Base-by-base conservation (phyloP, 2,888 invertebrate genomes). In the Theretra japonica region DNA sequence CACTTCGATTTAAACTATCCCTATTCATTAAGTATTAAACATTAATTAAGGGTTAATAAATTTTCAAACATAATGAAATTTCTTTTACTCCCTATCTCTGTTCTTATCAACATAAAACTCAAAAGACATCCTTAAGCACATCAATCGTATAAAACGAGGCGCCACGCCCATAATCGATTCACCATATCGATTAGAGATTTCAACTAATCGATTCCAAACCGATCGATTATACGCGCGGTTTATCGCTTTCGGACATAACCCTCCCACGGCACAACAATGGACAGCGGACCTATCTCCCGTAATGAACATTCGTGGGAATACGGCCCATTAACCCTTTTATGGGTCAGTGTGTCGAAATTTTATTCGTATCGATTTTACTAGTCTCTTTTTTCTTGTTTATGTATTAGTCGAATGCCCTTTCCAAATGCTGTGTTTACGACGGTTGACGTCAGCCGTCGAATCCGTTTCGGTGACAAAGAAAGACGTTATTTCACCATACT, bases 191-290 rank as follows among this genome's bases (percentile, higher is more conserved):
- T 82, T 78, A 73, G 76, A 73, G 75, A 77, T 77, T 76, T 74
- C 75, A 71, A 82, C 80, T 81, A 81, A 83, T 85, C 82, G 79
- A 74, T 84, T 76, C 83, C 80, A 82, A 83, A 77, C 75, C 75
- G 78, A 72, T 53, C 80, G 81, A 83, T 86, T 84, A 86, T 81
- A 85, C 80, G 78, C 83, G 77, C 83, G 86, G 84, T 87, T 89
- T 87, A 90, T 86, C 80, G 75, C 77, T 79, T 80, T 80, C 77
- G 80, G 78, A 81, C 76, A 81, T 79, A 82, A 81, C 85, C 86
- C 82, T 80, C 80, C 79, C 77, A 80, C 79, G 74, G 77, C 77
- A 75, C 79, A 82, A 85, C 87, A 86, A 86, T 84, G 78, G 79
- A 56, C 79, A 76, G 73, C 78, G 72, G 76, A 77, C 73, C 73